Conservation (phyloP, 2,888 invertebrate species). For the Smittia sp. region DNA sequence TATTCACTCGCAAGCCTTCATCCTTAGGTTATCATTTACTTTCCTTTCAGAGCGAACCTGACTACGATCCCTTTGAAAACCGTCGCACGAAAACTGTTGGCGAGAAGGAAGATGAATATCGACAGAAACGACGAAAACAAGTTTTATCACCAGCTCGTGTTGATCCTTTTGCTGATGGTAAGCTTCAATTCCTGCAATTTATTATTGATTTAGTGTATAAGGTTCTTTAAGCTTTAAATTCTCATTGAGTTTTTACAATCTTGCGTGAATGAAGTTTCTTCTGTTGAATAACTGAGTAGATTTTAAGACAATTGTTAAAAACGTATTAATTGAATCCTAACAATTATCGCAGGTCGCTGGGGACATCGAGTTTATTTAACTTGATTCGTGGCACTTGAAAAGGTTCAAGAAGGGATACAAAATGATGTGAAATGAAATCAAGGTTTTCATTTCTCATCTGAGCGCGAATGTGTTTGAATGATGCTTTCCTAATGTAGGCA, state of each 20-base stretch:
- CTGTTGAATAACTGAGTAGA: neutral
- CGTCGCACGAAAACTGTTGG: conserved; percentile 87
- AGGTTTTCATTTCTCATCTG: neutral
- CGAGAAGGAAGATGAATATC: conserved; percentile 96
- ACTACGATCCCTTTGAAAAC: conserved; percentile 93
- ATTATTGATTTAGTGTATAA: neutral
- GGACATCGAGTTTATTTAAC: neutral
- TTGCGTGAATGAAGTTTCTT: conserved; percentile 3
- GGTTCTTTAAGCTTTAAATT: neutral
- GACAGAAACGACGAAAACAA: conserved; percentile 81
- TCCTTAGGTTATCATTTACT: conserved; percentile 33
- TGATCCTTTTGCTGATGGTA: conserved; percentile 98
- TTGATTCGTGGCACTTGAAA: neutral
- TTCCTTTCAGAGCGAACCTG: conserved; percentile 37
- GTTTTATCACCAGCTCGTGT: conserved; percentile 95
- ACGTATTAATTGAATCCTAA: conserved; percentile 1
- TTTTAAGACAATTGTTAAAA: neutral
- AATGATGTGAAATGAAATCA: neutral
- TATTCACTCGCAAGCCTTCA: neutral
- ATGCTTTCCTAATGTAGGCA: too few relatives aligned
- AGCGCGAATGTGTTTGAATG: neutral
- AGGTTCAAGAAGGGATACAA: neutral
- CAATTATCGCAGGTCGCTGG: conserved; percentile 9
- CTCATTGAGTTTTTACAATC: neutral
- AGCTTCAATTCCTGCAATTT: conserved; percentile 49